Percentiles rank a stretch among this genome's conserved stretches.
Evolutionary conservation across 2,888 invertebrate genomes (phyloP).

Genomic region (Fabriciana adippe): DNA sequence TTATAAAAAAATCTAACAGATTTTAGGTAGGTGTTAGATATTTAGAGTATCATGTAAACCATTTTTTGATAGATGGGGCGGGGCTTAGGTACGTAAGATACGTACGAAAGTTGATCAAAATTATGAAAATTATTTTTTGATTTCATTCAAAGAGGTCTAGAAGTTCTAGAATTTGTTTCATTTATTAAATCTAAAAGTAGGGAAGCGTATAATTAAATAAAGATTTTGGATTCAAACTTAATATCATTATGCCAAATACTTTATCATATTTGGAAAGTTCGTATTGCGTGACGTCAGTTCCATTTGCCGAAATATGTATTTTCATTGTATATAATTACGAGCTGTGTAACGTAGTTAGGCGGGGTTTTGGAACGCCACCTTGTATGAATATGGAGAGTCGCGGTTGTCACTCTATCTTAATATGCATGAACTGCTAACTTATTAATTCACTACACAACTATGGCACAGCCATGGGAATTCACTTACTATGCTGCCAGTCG

Average conservation of each 20-base stretch:
- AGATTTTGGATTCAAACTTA: neutral
- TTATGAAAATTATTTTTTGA: no score
- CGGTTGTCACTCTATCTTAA: constrained; percentile 56
- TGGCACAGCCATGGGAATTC: constrained; percentile 46
- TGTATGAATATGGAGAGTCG: constrained; percentile 63
- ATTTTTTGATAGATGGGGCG: no score
- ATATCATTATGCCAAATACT: neutral
- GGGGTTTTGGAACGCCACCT: constrained; percentile 32
- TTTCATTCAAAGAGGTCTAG: no score
- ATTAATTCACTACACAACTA: constrained; percentile 62
- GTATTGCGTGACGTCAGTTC: neutral
- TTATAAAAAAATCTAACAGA: no score
- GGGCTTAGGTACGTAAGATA: no score
- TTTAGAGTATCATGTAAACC: no score
- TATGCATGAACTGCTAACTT: constrained; percentile 70
- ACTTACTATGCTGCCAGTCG: constrained; percentile 37
- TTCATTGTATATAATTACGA: constrained; percentile 37
- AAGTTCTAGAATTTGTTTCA: no score
- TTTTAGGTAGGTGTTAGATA: no score
- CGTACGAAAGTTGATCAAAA: no score
- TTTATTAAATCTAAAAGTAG: no score
- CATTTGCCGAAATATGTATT: constrained; percentile 25
- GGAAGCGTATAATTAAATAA: no score
- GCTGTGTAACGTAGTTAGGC: constrained; percentile 32
- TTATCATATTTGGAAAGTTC: neutral